Conservation (phyloP, 2,113 vertebrate species). For the Pica pica region DNA sequence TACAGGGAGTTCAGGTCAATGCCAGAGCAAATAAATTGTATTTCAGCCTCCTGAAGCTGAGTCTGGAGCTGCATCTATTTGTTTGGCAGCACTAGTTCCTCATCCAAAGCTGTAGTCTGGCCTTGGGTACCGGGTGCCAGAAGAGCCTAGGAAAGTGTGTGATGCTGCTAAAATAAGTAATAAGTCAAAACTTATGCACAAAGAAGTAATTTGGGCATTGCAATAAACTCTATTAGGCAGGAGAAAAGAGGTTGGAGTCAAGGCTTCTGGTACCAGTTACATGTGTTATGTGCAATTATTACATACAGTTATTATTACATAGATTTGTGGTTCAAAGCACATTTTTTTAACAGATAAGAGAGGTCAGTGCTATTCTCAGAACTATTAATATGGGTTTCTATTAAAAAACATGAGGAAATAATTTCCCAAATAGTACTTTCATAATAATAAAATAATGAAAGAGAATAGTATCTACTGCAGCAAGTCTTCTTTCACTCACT, state of each 20-base stretch:
- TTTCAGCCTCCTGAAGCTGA: slow-evolving; percentile 20
- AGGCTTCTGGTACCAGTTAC: background rate
- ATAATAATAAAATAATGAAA: background rate
- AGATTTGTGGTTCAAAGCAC: background rate
- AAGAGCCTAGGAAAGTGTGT: background rate
- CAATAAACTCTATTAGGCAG: background rate
- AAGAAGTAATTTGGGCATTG: background rate
- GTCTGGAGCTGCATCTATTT: background rate
- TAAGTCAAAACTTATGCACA: background rate
- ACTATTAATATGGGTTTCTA: background rate
- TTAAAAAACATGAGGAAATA: background rate
- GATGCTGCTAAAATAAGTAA: background rate
- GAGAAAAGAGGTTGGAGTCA: background rate
- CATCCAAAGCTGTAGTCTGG: background rate
- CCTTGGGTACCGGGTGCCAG: background rate
- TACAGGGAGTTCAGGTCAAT: slow-evolving; percentile 4
- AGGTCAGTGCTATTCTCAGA: background rate
- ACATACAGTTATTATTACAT: background rate
- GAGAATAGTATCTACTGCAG: background rate
- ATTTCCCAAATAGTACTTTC: background rate
- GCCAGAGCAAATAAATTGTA: slow-evolving; percentile 11
- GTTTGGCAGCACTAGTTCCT: background rate
- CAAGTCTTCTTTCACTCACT: background rate
- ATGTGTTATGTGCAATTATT: background rate
- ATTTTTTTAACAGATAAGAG: background rate